Conservation (phyloP, 1,140 invertebrate species). For the Asbolus verrucosus region DNA sequence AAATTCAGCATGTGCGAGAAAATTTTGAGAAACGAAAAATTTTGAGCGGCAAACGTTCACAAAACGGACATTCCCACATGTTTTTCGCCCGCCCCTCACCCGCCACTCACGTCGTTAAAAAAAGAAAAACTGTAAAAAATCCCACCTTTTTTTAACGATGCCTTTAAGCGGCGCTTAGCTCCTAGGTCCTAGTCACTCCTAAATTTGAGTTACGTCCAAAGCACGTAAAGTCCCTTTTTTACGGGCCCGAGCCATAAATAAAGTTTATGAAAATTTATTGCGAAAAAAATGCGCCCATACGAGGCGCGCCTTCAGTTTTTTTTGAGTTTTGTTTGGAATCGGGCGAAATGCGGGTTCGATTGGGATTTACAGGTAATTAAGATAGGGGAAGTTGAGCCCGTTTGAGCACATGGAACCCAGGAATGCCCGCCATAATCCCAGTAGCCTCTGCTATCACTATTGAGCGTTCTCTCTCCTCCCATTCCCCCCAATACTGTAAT, state of each 20-base stretch:
- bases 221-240: background rate
- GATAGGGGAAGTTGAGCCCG: constrained; percentile 4
- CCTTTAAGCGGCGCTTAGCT: background rate
- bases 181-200: background rate
- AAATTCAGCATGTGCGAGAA: background rate
- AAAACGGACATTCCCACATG: no score
- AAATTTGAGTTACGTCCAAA: constrained; percentile 1
- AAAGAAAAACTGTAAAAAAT: background rate
- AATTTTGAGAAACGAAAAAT: background rate
- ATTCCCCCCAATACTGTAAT: constrained; percentile 49
- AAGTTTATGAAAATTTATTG: constrained; percentile 7
- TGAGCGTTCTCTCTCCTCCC: constrained; percentile 43
- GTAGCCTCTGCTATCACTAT: constrained; percentile 41
- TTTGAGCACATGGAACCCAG: constrained; percentile 41
- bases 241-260: background rate
- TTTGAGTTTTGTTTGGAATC: background rate
- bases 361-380: constrained; percentile 19
- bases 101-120: background rate
- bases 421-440: constrained; percentile 48
- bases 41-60: no score
- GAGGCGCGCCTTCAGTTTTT: background rate
- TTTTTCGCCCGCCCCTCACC: no score
- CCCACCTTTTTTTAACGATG: constrained; percentile 5
- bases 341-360: constrained; percentile 1
- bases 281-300: background rate